These are phyloP conservation scores for Odontocerum albicorne DNA, from an alignment of 2,888 invertebrate genomes.

Conservation along the genomic window DNA sequence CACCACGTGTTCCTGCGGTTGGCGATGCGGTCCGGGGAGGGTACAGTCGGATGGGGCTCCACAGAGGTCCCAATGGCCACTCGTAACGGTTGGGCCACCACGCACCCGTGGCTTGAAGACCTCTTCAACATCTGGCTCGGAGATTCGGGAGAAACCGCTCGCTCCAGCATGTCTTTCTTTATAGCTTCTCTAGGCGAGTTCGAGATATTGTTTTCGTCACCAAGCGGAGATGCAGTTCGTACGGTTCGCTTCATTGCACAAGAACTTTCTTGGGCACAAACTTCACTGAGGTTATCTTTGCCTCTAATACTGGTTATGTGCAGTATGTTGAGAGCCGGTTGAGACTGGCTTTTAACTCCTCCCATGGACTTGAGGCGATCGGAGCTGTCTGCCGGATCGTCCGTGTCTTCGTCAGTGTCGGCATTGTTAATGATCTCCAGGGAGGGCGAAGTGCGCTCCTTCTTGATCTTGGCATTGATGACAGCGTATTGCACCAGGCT, in stretches of 20 bases:
- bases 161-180: slow-evolving; percentile 11
- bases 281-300: slow-evolving; percentile 11
- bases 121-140: slow-evolving; percentile 22
- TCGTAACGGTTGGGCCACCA: slow-evolving; percentile 39
- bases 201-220: neutral
- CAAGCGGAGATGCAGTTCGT: neutral
- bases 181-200: slow-evolving; percentile 1
- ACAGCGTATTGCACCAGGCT: slow-evolving; percentile 34
- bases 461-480: slow-evolving; percentile 34
- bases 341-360: slow-evolving; percentile 23
- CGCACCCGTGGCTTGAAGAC: slow-evolving; percentile 29
- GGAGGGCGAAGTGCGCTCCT: slow-evolving; percentile 32
- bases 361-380: slow-evolving; percentile 9
- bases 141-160: slow-evolving; percentile 1
- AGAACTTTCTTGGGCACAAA: too few relatives aligned
- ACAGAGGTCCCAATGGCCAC: slow-evolving; percentile 6
- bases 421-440: slow-evolving; percentile 28
- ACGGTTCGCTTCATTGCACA: too few relatives aligned
- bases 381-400: slow-evolving; percentile 3
- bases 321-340: slow-evolving; percentile 33
- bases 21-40: slow-evolving; percentile 32
- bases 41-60: too few relatives aligned
- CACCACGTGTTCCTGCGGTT: slow-evolving; percentile 58
- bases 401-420: slow-evolving; percentile 26
- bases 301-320: slow-evolving; percentile 33